A percentile compares a stretch with the other conserved stretches of the same genome.
phyloP scores from a whole-genome alignment of 2,113 vertebrate species.

The Spilogale gracilis region DNA sequence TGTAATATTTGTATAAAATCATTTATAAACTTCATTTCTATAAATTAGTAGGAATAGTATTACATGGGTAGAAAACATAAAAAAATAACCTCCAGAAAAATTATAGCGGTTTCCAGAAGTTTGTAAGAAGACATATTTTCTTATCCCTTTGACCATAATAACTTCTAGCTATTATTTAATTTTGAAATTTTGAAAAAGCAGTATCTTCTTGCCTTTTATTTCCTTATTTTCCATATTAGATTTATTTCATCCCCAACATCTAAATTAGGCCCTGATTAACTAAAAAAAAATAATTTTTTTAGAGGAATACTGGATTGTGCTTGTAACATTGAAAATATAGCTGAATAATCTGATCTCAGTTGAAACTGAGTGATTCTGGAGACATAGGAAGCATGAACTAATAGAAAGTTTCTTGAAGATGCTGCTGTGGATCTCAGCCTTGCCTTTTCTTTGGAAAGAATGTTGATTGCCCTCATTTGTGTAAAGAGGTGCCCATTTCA shows the following conservation, averaged over 20 bases:
- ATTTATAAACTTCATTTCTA: not conserved
- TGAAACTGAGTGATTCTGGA: not conserved
- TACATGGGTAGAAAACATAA: not conserved
- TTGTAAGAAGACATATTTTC: not conserved
- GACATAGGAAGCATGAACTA: not conserved
- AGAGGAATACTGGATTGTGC: not conserved
- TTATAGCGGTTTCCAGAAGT: not conserved
- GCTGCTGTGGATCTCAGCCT: not conserved
- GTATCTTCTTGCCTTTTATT: not conserved
- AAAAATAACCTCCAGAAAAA: not conserved
- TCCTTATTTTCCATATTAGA: constrained; percentile 8
- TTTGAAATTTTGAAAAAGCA: constrained; percentile 1
- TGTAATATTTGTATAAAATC: not conserved
- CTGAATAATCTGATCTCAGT: not conserved
- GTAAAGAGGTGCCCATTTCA: not conserved
- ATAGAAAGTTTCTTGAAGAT: not conserved
- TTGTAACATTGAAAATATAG: not conserved
- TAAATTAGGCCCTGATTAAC: not conserved
- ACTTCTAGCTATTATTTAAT: not conserved
- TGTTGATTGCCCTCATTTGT: not conserved
- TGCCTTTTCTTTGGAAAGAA: not conserved
- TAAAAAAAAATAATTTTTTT: not conserved
- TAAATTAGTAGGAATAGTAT: not conserved
- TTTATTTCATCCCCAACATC: constrained; percentile 28
- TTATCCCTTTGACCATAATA: not conserved